Conservation (phyloP, 2,888 invertebrate species). For the Camponotus fellah region DNA sequence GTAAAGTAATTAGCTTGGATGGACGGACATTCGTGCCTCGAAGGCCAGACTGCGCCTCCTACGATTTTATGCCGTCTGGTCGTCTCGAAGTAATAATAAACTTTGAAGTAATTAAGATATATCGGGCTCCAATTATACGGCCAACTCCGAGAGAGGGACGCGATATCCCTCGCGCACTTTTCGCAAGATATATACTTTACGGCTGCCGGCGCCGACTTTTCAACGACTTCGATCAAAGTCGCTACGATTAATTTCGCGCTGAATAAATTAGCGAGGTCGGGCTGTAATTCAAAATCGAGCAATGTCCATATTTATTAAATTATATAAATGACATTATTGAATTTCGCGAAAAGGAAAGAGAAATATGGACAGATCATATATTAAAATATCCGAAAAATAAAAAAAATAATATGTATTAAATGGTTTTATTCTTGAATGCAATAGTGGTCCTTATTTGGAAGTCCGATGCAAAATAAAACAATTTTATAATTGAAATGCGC, state of each 20-base stretch:
- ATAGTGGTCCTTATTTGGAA: constrained; percentile 26
- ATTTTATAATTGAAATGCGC: constrained; percentile 42
- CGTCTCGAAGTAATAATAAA: constrained; percentile 68
- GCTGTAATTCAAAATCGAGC: constrained; percentile 33
- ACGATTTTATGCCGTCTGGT: constrained; percentile 64
- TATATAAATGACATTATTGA: constrained; percentile 20
- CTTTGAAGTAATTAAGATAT: constrained; percentile 69
- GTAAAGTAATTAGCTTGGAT: constrained; percentile 68
- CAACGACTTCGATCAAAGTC: constrained; percentile 56
- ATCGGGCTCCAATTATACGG: constrained; percentile 64
- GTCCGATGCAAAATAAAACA: background rate
- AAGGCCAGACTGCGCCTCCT: constrained; percentile 54
- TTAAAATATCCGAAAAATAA: background rate
- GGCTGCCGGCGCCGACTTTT: constrained; percentile 39
- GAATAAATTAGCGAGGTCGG: constrained; percentile 46
- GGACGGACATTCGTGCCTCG: constrained; percentile 63
- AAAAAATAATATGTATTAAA: background rate
- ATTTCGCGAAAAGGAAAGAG: background rate
- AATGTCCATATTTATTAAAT: constrained; percentile 42
- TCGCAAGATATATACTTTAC: constrained; percentile 54
- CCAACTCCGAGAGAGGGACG: constrained; percentile 40
- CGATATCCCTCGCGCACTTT: constrained; percentile 48
- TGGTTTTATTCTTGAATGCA: constrained; percentile 11
- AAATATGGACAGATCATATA: background rate
- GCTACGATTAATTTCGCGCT: constrained; percentile 42